A percentile compares a stretch with the other conserved stretches of the same genome.
These are phyloP conservation scores for Drosophila ezoana DNA, from an alignment of 2,888 invertebrate genomes.

Conservation along the genomic window DNA sequence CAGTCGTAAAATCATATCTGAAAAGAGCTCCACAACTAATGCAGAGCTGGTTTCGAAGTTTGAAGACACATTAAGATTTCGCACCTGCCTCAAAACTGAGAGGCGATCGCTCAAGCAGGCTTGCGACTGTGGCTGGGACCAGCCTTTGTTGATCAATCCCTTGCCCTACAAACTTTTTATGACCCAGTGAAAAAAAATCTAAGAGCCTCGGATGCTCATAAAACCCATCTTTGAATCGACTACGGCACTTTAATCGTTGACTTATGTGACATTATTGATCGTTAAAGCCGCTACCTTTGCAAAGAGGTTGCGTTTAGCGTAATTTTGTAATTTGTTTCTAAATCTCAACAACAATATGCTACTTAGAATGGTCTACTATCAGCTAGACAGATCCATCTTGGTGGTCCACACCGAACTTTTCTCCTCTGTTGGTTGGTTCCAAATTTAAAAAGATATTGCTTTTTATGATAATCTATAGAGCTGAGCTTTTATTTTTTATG, in stretches of 20 bases:
- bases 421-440: conserved; percentile 10
- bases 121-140: conserved; percentile 22
- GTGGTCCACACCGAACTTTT: conserved; percentile 54
- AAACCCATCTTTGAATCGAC: conserved; percentile 54
- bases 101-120: conserved; percentile 35
- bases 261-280: conserved; percentile 80
- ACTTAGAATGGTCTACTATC: conserved; percentile 60
- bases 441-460: conserved; percentile 44
- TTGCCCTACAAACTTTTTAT: conserved; percentile 47
- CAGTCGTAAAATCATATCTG: conserved; percentile 71
- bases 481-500: conserved; percentile 71
- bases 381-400: conserved; percentile 42
- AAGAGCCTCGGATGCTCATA: conserved; percentile 31
- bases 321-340: conserved; percentile 76
- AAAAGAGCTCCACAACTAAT: conserved; percentile 43
- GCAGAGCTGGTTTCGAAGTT: conserved; percentile 50
- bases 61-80: conserved; percentile 46
- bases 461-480: conserved; percentile 60
- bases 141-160: conserved; percentile 30
- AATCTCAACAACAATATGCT: conserved; percentile 53
- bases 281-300: conserved; percentile 65
- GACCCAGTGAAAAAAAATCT: conserved; percentile 26
- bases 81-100: conserved; percentile 60
- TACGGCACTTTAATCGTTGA: conserved; percentile 70
- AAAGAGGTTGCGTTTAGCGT: conserved; percentile 64